These are phyloP conservation scores for Nyleta sp. DNA, from an alignment of 2,888 invertebrate species.

Conservation along the genomic window DNA sequence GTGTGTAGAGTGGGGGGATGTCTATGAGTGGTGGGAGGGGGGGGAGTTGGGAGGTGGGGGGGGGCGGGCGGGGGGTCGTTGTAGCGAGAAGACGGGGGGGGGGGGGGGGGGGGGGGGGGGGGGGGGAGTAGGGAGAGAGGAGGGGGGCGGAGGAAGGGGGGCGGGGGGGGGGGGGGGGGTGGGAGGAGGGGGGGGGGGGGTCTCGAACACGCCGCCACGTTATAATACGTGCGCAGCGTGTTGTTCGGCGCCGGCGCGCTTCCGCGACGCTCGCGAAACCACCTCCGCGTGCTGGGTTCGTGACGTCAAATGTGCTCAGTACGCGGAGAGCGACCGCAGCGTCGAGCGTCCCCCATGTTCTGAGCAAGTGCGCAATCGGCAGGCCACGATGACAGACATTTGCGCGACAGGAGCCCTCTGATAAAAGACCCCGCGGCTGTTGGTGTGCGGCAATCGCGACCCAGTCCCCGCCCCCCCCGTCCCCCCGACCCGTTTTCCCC, in stretches of 20 bases:
- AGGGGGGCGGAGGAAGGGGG: too few relatives aligned
- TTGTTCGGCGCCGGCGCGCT: slow-evolving; percentile 77
- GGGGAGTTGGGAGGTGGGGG: too few relatives aligned
- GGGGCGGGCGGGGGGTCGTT: too few relatives aligned
- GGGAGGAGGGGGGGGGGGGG: too few relatives aligned
- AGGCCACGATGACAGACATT: slow-evolving; percentile 57
- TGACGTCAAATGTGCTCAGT: slow-evolving; percentile 81
- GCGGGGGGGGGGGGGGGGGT: too few relatives aligned
- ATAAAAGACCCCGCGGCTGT: slow-evolving; percentile 22
- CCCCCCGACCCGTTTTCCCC: neutral
- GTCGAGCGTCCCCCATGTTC: slow-evolving; percentile 66
- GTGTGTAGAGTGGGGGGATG: too few relatives aligned
- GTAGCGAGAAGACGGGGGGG: slow-evolving; percentile 24
- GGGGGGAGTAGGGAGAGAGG: too few relatives aligned
- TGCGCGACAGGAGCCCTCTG: slow-evolving; percentile 32
- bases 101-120: slow-evolving; percentile 34
- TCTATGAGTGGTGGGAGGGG: too few relatives aligned
- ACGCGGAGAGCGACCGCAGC: slow-evolving; percentile 82
- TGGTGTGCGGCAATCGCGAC: neutral
- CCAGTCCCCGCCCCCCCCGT: neutral
- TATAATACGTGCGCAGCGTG: slow-evolving; percentile 59
- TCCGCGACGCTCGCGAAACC: slow-evolving; percentile 76
- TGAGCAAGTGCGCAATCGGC: slow-evolving; percentile 31
- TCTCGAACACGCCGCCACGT: slow-evolving; percentile 52
- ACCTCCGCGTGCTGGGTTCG: slow-evolving; percentile 81